phyloP scores from a whole-genome alignment of 2,888 invertebrate species.

The Drosophila paramelanica region DNA sequence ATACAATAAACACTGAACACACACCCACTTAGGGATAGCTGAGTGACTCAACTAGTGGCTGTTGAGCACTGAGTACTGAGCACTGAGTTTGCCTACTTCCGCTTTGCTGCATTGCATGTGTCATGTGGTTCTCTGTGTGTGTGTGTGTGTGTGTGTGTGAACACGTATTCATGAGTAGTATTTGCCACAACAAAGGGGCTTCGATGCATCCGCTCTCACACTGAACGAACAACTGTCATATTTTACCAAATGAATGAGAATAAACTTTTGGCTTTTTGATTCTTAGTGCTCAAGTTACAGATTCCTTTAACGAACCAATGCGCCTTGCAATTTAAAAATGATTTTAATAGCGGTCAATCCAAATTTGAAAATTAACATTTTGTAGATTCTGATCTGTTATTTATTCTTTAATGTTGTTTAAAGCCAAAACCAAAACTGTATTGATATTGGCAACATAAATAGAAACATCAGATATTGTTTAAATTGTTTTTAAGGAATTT shows the following conservation, averaged over 20 bases:
- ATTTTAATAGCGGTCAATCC: not conserved
- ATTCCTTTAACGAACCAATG: not conserved
- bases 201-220: conserved; percentile 55
- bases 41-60: conserved; percentile 56
- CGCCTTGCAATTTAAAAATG: not conserved
- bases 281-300: conserved; percentile 19
- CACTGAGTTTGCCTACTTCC: conserved; percentile 66
- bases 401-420: no score
- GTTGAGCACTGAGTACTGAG: conserved; percentile 33
- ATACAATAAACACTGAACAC: conserved; percentile 50
- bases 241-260: conserved; percentile 63
- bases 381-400: no score
- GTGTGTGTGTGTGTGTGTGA: conserved; percentile 2
- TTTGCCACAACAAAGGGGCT: conserved; percentile 58
- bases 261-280: conserved; percentile 42
- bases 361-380: not conserved
- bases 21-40: conserved; percentile 15
- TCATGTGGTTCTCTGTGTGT: not conserved
- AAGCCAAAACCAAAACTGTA: no score
- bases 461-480: no score
- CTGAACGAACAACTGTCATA: conserved; percentile 24
- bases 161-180: conserved; percentile 22
- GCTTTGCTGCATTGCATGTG: conserved; percentile 39
- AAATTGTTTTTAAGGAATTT: no score
- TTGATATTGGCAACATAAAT: no score